phyloP scores from a whole-genome alignment of 1,140 invertebrate genomes.

The Galleria mellonella region DNA sequence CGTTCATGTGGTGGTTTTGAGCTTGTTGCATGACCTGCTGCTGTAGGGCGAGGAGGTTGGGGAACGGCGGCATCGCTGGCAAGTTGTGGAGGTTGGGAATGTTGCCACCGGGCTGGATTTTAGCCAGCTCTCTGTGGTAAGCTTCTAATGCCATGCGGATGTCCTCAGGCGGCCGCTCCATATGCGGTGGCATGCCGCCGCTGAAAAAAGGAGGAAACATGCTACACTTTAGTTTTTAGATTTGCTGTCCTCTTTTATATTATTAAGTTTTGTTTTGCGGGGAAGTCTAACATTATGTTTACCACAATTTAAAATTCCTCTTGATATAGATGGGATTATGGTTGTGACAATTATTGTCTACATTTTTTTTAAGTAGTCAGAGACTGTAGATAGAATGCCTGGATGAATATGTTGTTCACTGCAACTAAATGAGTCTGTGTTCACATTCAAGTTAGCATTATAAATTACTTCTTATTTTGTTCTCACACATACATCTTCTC shows the following conservation, averaged over 20 bases:
- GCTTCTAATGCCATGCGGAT: conserved; percentile 92
- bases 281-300: too few relatives aligned
- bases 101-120: conserved; percentile 81
- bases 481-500: too few relatives aligned
- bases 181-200: conserved; percentile 80
- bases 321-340: too few relatives aligned
- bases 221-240: conserved; percentile 79
- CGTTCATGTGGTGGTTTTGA: conserved; percentile 75
- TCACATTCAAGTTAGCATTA: too few relatives aligned
- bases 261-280: conserved; percentile 11
- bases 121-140: conserved; percentile 93
- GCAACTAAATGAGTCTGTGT: too few relatives aligned
- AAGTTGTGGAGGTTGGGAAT: conserved; percentile 76
- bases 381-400: too few relatives aligned
- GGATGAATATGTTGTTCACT: too few relatives aligned
- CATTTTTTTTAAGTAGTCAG: too few relatives aligned
- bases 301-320: too few relatives aligned
- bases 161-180: conserved; percentile 80
- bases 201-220: conserved; percentile 90
- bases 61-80: conserved; percentile 77
- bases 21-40: conserved; percentile 82
- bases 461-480: too few relatives aligned
- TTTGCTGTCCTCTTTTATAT: conserved; percentile 77
- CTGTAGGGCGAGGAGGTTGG: conserved; percentile 81
- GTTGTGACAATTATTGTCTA: too few relatives aligned